Evolutionary conservation across 2,888 invertebrate genomes (phyloP), one percentile per base, ranked within the genome.

Genomic region (Melanchra persicariae): DNA sequence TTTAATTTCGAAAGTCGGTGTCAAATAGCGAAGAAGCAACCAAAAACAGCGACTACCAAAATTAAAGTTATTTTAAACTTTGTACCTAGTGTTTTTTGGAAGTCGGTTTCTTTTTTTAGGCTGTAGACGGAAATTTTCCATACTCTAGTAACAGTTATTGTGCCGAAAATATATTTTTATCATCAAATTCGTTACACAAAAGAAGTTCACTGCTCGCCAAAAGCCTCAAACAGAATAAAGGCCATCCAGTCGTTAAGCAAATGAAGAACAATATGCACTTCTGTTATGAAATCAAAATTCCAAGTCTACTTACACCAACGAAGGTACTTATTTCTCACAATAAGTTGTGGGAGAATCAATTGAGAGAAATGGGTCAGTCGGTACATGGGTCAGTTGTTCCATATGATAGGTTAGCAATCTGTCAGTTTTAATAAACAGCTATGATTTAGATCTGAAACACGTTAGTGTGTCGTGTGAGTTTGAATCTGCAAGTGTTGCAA

Each of bases 351-450:
- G 43, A 10, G 45, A 58, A 54, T 26, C 77, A 77, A 77, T 77
- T 77, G 78, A 71, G 62, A 54, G 76, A 77, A 77, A 77, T 77
- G 72, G 77, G 76, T 66, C 72, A 71, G 55, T 55, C 12, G 17
- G 40, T 60, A 17, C 22, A 54, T 22, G 17, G 22, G 30, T 19
- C 37, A 8, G 37, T 57, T 37, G 37, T 6, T 37, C 15, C 49
- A 63, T n/a, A n/a, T n/a, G n/a, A n/a, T 51, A 67, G 49, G 58
- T 52, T 70, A 30, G 26, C 61, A 54, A 62, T 62, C 17, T 66
- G 76, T 72, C 76, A 51, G 6, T 77, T 66, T 45, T 54, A 62
- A 77, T 77, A 57, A 77, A 58, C 49, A 72, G 30, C 60, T 60
- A 26, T 22, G 26, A 75, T 62, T 49, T 59, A 22, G 15, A 54